Conservation (phyloP, 2,888 invertebrate species). For the Drosophila emarginata region DNA sequence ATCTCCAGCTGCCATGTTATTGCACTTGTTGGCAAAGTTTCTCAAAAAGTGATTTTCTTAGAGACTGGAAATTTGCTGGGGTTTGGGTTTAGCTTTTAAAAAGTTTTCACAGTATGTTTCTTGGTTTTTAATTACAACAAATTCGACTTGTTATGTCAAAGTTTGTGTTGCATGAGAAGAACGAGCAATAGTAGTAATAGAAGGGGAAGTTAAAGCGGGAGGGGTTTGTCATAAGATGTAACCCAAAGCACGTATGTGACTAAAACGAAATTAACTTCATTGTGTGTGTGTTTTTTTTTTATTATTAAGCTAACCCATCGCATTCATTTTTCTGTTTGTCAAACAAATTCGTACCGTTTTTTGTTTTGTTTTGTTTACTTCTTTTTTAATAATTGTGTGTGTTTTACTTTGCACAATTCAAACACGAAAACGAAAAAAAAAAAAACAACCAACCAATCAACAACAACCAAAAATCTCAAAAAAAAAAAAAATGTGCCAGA, state of each 20-base stretch:
- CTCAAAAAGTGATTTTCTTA: slow-evolving; percentile 71
- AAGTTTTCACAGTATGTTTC: slow-evolving; percentile 67
- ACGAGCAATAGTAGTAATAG: background rate
- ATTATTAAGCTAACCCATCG: slow-evolving; percentile 73
- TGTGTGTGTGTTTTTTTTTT: slow-evolving; percentile 53
- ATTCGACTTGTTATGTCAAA: slow-evolving; percentile 68
- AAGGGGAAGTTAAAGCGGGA: background rate
- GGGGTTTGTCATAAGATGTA: background rate
- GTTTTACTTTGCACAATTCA: slow-evolving; percentile 73
- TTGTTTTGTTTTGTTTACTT: background rate
- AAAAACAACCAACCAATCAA: background rate
- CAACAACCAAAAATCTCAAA: slow-evolving; percentile 41
- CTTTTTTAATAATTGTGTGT: slow-evolving; percentile 51
- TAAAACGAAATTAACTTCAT: slow-evolving; percentile 67
- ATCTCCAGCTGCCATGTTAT: slow-evolving; percentile 78
- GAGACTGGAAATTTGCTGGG: slow-evolving; percentile 28
- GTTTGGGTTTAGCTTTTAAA: slow-evolving; percentile 3
- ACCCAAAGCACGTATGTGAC: slow-evolving; percentile 43
- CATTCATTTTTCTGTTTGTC: slow-evolving; percentile 38
- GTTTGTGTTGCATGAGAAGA: slow-evolving; percentile 37
- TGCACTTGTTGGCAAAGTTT: slow-evolving; percentile 76
- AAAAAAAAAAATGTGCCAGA: slow-evolving; percentile 53
- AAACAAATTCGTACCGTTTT: slow-evolving; percentile 36
- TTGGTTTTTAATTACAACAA: slow-evolving; percentile 76
- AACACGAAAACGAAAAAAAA: slow-evolving; percentile 39